Percentiles rank a stretch among this genome's conserved stretches.
Evolutionary conservation across 2,888 invertebrate genomes (phyloP).

Genomic region (Rhimphoctona megacephalus): DNA sequence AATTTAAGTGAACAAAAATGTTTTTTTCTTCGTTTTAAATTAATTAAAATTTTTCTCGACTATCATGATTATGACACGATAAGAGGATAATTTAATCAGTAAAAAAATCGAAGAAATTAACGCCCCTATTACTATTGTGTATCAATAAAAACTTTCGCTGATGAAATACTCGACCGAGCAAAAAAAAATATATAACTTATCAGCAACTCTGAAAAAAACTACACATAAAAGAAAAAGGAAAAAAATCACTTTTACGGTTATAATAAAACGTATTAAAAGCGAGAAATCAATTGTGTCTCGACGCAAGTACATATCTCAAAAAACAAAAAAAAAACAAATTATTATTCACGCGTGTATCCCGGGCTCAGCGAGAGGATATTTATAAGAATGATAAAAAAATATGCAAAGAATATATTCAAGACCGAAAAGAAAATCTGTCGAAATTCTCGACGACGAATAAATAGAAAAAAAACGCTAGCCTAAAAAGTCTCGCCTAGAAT

Average conservation of each 20-base stretch:
- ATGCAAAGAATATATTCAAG: background rate
- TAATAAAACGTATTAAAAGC: conserved; percentile 43
- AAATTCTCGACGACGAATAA: conserved; percentile 30
- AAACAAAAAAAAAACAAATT: conserved; percentile 14
- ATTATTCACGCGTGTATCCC: conserved; percentile 66
- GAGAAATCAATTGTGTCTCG: conserved; percentile 36
- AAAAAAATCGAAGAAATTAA: conserved; percentile 8
- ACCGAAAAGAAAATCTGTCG: conserved; percentile 12
- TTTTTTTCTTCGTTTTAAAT: background rate
- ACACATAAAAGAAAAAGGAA: background rate
- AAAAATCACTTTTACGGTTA: conserved; percentile 40
- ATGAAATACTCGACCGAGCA: conserved; percentile 21
- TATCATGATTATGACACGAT: background rate
- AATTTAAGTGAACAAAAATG: background rate
- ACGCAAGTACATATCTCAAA: conserved; percentile 22
- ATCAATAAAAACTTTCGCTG: conserved; percentile 29
- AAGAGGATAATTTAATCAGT: background rate
- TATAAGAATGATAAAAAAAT: conserved; percentile 33
- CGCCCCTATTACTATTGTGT: conserved; percentile 29
- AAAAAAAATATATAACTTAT: conserved; percentile 32
- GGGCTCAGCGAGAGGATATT: conserved; percentile 34
- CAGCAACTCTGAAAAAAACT: conserved; percentile 25
- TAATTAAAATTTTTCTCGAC: background rate
- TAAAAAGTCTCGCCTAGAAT: no score
- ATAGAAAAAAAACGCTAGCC: no score